These are phyloP conservation scores for Oligia strigilis DNA, from an alignment of 2,888 invertebrate genomes.

Conservation along the genomic window DNA sequence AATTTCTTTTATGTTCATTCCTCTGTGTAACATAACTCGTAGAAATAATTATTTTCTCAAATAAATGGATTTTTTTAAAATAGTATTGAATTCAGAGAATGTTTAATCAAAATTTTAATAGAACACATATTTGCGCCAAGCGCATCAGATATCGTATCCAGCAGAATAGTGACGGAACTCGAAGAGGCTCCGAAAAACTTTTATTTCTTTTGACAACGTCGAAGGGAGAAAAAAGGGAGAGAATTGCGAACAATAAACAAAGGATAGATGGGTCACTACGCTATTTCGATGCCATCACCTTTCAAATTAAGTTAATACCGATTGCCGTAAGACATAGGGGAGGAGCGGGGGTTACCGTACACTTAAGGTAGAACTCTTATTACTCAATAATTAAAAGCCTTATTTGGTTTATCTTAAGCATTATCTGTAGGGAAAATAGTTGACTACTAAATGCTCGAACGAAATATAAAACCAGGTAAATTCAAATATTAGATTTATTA, in stretches of 20 bases:
- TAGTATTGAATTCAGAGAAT: not conserved
- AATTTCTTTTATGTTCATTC: not conserved
- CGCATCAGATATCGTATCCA: not conserved
- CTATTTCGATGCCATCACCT: slow-evolving; percentile 64
- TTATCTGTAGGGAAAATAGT: too few relatives aligned
- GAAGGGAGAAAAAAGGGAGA: slow-evolving; percentile 40
- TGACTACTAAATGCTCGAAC: too few relatives aligned
- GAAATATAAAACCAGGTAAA: too few relatives aligned
- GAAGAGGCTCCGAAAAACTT: slow-evolving; percentile 24
- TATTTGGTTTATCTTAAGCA: too few relatives aligned
- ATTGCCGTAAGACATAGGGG: slow-evolving; percentile 76
- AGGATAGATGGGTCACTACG: slow-evolving; percentile 60
- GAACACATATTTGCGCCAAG: not conserved
- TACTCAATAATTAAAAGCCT: too few relatives aligned
- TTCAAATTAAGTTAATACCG: slow-evolving; percentile 77
- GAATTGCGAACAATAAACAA: slow-evolving; percentile 59
- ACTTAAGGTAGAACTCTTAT: too few relatives aligned
- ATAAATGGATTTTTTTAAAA: not conserved
- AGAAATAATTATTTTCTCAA: not conserved
- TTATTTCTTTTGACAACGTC: slow-evolving; percentile 39
- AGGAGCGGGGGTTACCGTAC: too few relatives aligned
- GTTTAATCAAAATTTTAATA: not conserved
- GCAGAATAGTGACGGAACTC: slow-evolving; percentile 31
- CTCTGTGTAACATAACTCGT: not conserved
- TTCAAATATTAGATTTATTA: too few relatives aligned